Base-by-base conservation (phyloP, 1,140 invertebrate genomes). In the Drosophila truncata region DNA sequence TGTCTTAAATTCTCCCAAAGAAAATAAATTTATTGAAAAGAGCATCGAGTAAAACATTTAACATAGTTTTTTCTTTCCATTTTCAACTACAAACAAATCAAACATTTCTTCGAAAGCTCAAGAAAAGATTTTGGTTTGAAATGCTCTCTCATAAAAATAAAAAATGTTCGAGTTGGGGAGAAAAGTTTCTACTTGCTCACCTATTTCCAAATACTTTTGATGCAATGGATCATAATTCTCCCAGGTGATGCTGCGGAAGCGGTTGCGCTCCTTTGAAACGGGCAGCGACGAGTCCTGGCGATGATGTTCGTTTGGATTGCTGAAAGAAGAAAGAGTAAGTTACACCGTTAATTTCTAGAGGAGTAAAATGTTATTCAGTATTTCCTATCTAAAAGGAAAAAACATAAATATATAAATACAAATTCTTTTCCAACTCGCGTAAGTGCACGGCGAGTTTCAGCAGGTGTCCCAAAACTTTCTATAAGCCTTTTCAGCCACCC, bases 161-260 rank as follows among this genome's bases (percentile, higher is more conserved):
- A 16, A 5, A 41, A 71, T 59, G 46, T 57, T 35, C 6, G 11
- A 14, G 5, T n/a, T n/a, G 20, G 25, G 13, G 14, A 1, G 3
- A 18, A 41, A 47, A 70, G 16, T 49, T 82, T 58, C 50, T 44
- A 42, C 39, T 41, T n/a, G 93, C 95, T 96, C 93, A 98, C 97
- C 96, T 73, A 99, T 97, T 95, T 98, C 97, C 73, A 98, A 94
- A 93, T 98, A 98, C 91, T 98, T 97, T 87, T 98, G 97, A 93
- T 98, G 97, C 18, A 97, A 94, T 3, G 96, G 96, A 91, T 98
- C 97, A 92, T 98, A 98, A 85, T 97, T 96, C 73, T 98, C 97
- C 98, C 98, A 99, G 3, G 95, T 95, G 65, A 97, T 95, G 57
- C 95, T 96, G 58, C 96, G 95, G 92, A 97, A 98, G 54, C 97